Evolutionary conservation across 2,888 invertebrate genomes (phyloP), one percentile per base, ranked within the genome.

Genomic region (Phanerotoma sp.): DNA sequence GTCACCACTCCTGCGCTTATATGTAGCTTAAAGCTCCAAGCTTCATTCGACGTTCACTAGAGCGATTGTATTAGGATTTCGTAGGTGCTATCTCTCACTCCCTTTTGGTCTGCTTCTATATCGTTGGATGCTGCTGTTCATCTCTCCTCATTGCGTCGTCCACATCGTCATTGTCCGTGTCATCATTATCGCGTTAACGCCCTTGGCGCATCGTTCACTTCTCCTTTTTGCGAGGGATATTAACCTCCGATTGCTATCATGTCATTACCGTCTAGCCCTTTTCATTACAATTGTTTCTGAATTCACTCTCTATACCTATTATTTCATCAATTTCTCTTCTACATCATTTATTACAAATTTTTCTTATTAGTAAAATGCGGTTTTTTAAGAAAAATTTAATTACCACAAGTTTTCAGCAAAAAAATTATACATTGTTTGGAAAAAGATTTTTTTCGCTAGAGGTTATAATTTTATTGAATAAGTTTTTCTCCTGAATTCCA

Each of bases 61-160:
- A 33, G 56, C 53, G 51, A 64, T 68, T 64, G 69, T 70, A 69
- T 71, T 70, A 70, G 70, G 68, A 71, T 71, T 71, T 71, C 71
- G 64, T 63, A 64, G 60, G 62, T 60, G 61, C 62, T 63, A 53
- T 52, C 52, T 38, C 51, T 45, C 41, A 41, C 28, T 33, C 38
- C 37, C 32, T 51, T 28, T 41, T 55, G 32, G 13, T 2, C 22
- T 11, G 22, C 20, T 10, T 40, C n/a, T 25, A n/a, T n/a, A 37
- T 37, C 15, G 37, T 48, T 48, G 13, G 37, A 35, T 48, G 42
- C 28, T 22, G 37, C 20, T 49, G 40, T 32, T 47, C 37, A 40
- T 40, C 49, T 40, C 38, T 49, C 18, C 47, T 54, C 42, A 16
- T 41, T 35, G 25, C 47, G 40, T 50, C 51, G 46, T 54, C 30